Base-by-base conservation (phyloP, 2,888 invertebrate species). In the Xylota sylvarum region DNA sequence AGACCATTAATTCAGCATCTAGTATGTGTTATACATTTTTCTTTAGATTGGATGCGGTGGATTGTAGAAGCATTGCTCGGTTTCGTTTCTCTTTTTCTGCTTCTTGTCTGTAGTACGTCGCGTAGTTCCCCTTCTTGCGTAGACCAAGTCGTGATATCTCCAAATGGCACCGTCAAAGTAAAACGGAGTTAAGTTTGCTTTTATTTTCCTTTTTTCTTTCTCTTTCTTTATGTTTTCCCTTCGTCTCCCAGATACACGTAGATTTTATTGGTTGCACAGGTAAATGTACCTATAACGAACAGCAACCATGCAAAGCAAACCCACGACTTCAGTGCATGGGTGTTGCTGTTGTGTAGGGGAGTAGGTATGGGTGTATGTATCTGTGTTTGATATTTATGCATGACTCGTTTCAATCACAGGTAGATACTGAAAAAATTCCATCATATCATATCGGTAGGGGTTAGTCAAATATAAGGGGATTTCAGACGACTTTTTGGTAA, bases 11-110 rank as follows among this genome's bases (percentile, higher is more conserved):
- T 12, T 14, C 35, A 58, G 37, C 37, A 58, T 50, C 60, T 14
- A 58, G 7, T 3, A 37, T 88, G 80, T 78, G 79, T 76, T 40
- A 89, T 77, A 52, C 50, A 48, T 12, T 27, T 46, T 77, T 58
- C 48, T 37, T 67, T 27, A 10, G 17, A 80, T 65, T 50, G 32
- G 50, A 80, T 73, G 56, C 65, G 48, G 27, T 52, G 32, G n/a
- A 60, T 43, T 40, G 52, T 27, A 69, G 17, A 43, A 43, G 43
- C 43, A 43, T 43, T 43, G 14, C 43, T 12, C n/a, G 10, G 35
- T n/a, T 30, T 72, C 72, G 30, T 43, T 43, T 70, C 56, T 70
- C 70, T 30, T 56, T 64, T 65, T 48, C 14, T 35, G 40, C 58
- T 43, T 27, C 27, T 67, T 35, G 50, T 55, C 17, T 50, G 27